Percentiles rank a stretch among this genome's conserved stretches.
phyloP scores from a whole-genome alignment of 2,113 vertebrate species.

The Serilophus lunatus region DNA sequence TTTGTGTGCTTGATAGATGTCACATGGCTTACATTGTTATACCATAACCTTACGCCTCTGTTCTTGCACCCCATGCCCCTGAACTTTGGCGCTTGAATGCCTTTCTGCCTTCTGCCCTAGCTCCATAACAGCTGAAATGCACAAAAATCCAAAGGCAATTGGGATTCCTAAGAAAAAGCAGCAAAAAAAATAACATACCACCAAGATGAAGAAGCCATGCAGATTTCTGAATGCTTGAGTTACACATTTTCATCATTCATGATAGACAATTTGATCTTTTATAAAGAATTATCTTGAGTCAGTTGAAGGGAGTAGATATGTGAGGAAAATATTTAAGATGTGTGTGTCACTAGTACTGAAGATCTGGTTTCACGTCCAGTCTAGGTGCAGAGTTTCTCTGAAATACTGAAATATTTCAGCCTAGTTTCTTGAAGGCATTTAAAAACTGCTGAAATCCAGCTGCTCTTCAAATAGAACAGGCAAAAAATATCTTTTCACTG shows the following conservation, averaged over 20 bases:
- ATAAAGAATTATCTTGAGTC: slow-evolving; percentile 5
- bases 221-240: slow-evolving; percentile 51
- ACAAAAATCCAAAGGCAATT: slow-evolving; percentile 64
- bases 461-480: not conserved
- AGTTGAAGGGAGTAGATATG: slow-evolving; percentile 2
- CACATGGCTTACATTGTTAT: slow-evolving; percentile 36
- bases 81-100: slow-evolving; percentile 36
- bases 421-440: not conserved
- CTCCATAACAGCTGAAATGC: slow-evolving; percentile 64
- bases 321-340: slow-evolving; percentile 27
- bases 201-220: not conserved
- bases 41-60: slow-evolving; percentile 30
- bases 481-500: not conserved
- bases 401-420: not conserved
- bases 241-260: slow-evolving; percentile 11
- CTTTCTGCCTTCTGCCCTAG: slow-evolving; percentile 15
- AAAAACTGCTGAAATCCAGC: not conserved
- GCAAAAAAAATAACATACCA: slow-evolving; percentile 18
- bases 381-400: not conserved
- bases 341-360: not conserved
- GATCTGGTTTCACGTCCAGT: not conserved
- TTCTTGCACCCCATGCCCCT: not conserved
- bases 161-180: slow-evolving; percentile 61
- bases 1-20: slow-evolving; percentile 22
- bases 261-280: slow-evolving; percentile 2